Conservation (phyloP, 2,797 vertebrate genomes). For the Selene dorsalis region DNA sequence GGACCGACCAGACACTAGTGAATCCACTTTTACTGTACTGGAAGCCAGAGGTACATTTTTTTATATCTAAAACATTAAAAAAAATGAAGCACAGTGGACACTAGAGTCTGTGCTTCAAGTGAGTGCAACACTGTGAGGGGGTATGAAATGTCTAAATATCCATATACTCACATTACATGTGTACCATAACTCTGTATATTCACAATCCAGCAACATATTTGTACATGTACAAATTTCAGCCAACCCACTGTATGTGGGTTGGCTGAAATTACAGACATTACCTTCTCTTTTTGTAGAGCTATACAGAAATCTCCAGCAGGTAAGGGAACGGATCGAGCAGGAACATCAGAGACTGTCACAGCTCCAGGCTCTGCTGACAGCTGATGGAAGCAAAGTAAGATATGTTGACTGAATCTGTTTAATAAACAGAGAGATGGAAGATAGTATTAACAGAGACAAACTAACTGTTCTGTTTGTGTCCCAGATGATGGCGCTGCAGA, state of each 20-base stretch:
- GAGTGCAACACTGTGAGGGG: neutral
- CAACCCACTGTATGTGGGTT: neutral
- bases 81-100: neutral
- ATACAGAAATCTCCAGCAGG: conserved; percentile 81
- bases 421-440: neutral
- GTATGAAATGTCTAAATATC: neutral
- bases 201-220: neutral
- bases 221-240: too few species aligned
- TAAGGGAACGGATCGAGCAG: conserved; percentile 82
- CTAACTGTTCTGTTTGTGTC: conserved; percentile 40
- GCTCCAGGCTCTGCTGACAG: conserved; percentile 80
- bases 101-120: neutral
- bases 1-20: conserved; percentile 71
- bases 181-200: neutral
- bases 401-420: neutral
- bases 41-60: conserved; percentile 82
- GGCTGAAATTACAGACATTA: neutral
- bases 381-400: conserved; percentile 81
- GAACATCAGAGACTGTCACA: conserved; percentile 83
- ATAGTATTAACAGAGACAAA: neutral
- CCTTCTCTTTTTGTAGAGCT: conserved; percentile 76
- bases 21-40: conserved; percentile 69
- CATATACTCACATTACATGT: neutral
- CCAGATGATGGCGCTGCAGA: conserved; percentile 78
- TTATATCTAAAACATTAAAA: neutral